Base-by-base conservation (phyloP, 2,113 vertebrate genomes). In the Tiliqua scincoides region DNA sequence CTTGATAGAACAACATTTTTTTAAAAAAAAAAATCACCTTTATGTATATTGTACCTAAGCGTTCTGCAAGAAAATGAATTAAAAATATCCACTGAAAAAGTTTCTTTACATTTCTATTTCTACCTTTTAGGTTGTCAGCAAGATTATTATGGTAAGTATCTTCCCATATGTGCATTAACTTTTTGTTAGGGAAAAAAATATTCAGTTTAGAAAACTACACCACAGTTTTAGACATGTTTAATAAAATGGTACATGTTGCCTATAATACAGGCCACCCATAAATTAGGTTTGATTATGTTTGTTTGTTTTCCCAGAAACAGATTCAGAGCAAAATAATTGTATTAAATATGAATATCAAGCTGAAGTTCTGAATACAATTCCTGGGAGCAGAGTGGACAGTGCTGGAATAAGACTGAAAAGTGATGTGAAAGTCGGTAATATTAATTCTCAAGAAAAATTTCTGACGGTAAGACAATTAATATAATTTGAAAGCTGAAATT, bases 361-460 rank as follows among this genome's bases (percentile, higher is more conserved):
- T 5, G 17, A 65, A 0, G 23, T 96, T 91, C 85, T 95, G 83
- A 95, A 79, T 61, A 89, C 91, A 79, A 79, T 95, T 79, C 88
- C 89, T 87, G 91, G 93, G 68, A 54, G 89, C 83, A 93, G 83
- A 84, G 89, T 94, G 70, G 77, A 92, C 83, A 95, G 91, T 94
- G 32, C 91, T 92, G 92, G 93, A 61, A 89, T 96, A 72, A 92
- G 93, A 94, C 89, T 94, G 77, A 95, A 88, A 91, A 88, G 92
- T 91, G 92, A 93, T 95, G 88, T 93, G 62, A 86, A 96, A 89
- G 95, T 96, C 78, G 93, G 86, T 89, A 89, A 89, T 86, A 91
- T 92, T 84, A 87, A 83, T 74, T 93, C 15, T 40, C 62, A 78
- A 3, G 23, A 9, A 93, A 88, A 95, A 93, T 84, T 92, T 93